Conservation (phyloP, 30 jellyfish, hydroid and myxozoan genomes). For the Phacellophora camtschatica region DNA sequence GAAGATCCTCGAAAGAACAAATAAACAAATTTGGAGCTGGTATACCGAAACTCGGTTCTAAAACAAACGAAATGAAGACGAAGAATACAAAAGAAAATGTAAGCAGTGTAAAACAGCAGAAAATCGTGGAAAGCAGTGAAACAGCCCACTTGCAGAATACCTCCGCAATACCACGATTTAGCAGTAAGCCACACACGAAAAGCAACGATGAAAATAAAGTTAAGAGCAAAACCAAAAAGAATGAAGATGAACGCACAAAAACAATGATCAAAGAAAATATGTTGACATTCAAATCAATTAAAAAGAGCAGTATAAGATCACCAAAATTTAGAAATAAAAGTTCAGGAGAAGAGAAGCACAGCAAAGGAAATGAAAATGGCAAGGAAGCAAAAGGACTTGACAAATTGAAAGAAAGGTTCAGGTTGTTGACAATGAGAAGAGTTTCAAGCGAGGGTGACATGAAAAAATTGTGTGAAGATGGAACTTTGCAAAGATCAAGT, state of each 20-base stretch:
- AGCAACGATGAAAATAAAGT: too few relatives aligned
- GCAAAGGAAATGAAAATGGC: too few relatives aligned
- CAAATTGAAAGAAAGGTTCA: conserved; percentile 25
- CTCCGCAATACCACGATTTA: too few relatives aligned
- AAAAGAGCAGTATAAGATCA: not conserved
- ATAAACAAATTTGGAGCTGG: too few relatives aligned
- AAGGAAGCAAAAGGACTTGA: conserved; percentile 14
- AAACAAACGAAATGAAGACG: too few relatives aligned
- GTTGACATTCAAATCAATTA: not conserved
- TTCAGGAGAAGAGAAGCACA: not conserved
- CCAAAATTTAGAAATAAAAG: not conserved
- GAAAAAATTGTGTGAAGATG: not conserved
- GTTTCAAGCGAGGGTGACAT: conserved; percentile 34
- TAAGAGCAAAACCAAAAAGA: not conserved
- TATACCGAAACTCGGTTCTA: too few relatives aligned
- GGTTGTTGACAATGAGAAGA: conserved; percentile 15
- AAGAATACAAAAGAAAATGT: too few relatives aligned
- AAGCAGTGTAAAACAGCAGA: too few relatives aligned
- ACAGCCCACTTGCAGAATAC: too few relatives aligned
- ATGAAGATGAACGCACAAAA: not conserved
- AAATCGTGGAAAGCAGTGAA: too few relatives aligned
- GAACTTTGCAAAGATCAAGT: not conserved
- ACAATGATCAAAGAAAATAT: not conserved
- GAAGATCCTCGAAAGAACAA: too few relatives aligned
- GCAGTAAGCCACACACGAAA: too few relatives aligned